Evolutionary conservation across 2,888 invertebrate species (phyloP).

Genomic region (Dyspetes luteomarginatus): DNA sequence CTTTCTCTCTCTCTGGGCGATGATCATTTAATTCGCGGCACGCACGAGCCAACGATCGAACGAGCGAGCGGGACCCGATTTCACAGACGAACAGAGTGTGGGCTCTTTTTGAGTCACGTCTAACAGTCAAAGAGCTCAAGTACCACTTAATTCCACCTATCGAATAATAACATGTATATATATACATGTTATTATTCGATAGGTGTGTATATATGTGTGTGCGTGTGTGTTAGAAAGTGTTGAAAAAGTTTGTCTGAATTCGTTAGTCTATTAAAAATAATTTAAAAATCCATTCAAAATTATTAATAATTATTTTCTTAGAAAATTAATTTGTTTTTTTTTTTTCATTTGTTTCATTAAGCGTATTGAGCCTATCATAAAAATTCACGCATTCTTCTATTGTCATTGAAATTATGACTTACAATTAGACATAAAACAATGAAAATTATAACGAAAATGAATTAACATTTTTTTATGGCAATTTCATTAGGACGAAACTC

Average conservation of each 20-base stretch:
- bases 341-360: too few species aligned
- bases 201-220: constrained; percentile 12
- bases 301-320: too few species aligned
- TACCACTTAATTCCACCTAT: constrained; percentile 51
- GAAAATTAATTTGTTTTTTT: too few species aligned
- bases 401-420: too few species aligned
- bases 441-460: too few species aligned
- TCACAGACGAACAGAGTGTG: constrained; percentile 45
- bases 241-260: too few species aligned
- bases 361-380: too few species aligned
- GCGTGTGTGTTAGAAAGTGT: background rate
- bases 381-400: too few species aligned
- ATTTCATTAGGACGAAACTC: too few species aligned
- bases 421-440: too few species aligned
- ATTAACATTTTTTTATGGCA: too few species aligned
- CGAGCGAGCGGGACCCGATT: constrained; percentile 51
- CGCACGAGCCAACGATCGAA: constrained; percentile 51
- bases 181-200: constrained; percentile 37
- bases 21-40: constrained; percentile 63
- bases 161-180: constrained; percentile 33
- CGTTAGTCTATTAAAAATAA: background rate
- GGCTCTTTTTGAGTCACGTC: constrained; percentile 52
- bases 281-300: too few species aligned
- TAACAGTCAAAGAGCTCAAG: constrained; percentile 34
- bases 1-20: constrained; percentile 29